phyloP scores from a whole-genome alignment of 2,888 invertebrate species.

The Melikaiella ostensackeni region DNA sequence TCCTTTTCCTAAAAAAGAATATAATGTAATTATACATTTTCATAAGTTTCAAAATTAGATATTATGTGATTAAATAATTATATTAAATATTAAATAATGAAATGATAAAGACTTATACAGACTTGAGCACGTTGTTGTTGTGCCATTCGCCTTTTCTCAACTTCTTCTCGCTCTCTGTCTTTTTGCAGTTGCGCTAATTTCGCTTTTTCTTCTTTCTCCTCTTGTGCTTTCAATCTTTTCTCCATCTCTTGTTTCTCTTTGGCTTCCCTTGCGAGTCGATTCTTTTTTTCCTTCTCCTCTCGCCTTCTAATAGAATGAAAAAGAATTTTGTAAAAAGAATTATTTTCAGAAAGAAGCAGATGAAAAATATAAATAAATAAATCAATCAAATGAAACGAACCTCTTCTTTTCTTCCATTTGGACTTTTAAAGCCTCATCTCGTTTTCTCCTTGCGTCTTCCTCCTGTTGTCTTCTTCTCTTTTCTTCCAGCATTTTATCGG shows the following conservation, averaged over 20 bases:
- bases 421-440: conserved; percentile 81
- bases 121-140: conserved; percentile 69
- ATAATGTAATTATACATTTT: neutral
- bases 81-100: neutral
- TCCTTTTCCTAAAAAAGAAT: conserved; percentile 69
- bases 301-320: conserved; percentile 70
- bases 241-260: conserved; percentile 78
- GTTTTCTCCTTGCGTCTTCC: conserved; percentile 80
- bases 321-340: neutral
- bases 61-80: neutral
- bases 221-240: conserved; percentile 76
- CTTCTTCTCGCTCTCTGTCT: conserved; percentile 78
- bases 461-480: conserved; percentile 68
- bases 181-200: conserved; percentile 68
- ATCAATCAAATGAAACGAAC: conserved; percentile 67
- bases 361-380: conserved; percentile 14
- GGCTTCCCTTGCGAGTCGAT: conserved; percentile 78
- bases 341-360: neutral
- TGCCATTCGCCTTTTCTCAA: conserved; percentile 75
- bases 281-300: conserved; percentile 81
- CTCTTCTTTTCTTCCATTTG: conserved; percentile 80
- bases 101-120: neutral
- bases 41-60: neutral
- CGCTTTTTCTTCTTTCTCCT: conserved; percentile 75
- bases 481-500: conserved; percentile 72